Evolutionary conservation across 1,140 invertebrate species (phyloP).

Genomic region (Oryzaephilus surinamensis): DNA sequence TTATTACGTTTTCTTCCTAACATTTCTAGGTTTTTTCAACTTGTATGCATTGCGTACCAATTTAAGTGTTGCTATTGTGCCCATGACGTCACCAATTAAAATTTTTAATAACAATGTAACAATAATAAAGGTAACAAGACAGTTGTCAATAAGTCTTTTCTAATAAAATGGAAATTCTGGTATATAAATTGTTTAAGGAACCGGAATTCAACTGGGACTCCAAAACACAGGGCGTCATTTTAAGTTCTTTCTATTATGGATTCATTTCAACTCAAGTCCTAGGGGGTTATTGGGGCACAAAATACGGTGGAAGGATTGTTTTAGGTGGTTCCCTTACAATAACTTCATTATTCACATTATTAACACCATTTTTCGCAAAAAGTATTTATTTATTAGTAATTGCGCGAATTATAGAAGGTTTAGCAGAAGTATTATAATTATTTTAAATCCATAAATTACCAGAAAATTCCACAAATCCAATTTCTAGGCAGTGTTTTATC

Average conservation of each 20-base stretch:
- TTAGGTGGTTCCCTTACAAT: constrained; percentile 69
- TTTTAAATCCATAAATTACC: too few relatives aligned
- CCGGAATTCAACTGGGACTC: constrained; percentile 71
- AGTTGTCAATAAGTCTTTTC: constrained; percentile 20
- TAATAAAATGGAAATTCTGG: background rate
- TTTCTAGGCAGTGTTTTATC: constrained; percentile 84
- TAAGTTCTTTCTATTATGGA: constrained; percentile 80
- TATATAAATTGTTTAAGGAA: background rate
- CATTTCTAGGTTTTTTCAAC: constrained; percentile 83
- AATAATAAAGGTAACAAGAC: constrained; percentile 39
- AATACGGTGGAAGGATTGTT: constrained; percentile 49
- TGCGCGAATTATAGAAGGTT: constrained; percentile 70
- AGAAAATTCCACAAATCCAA: too few relatives aligned
- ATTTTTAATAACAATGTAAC: constrained; percentile 46
- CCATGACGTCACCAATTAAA: constrained; percentile 63
- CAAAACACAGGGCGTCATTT: constrained; percentile 61
- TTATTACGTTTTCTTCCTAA: constrained; percentile 62
- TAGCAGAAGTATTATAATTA: too few relatives aligned
- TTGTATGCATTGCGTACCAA: constrained; percentile 81
- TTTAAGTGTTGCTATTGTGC: constrained; percentile 79
- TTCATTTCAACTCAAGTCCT: constrained; percentile 61
- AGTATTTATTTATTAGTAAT: constrained; percentile 59
- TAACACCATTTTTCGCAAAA: constrained; percentile 66
- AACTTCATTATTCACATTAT: constrained; percentile 68
- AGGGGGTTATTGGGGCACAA: constrained; percentile 41